Evolutionary conservation across 1,140 invertebrate genomes (phyloP).

Genomic region (Brachionus calyciflorus): DNA sequence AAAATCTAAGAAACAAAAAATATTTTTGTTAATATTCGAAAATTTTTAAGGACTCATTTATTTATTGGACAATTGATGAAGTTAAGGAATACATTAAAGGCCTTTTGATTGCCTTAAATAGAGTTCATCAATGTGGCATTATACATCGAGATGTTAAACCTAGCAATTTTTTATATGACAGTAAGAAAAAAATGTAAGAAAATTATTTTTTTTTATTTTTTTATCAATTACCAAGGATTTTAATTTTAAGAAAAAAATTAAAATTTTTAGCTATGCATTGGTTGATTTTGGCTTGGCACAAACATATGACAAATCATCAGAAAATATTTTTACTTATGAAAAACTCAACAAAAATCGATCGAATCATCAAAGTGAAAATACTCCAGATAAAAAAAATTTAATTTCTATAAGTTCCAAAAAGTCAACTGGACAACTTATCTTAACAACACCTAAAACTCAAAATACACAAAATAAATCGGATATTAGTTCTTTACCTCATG

Average conservation of each 20-base stretch:
- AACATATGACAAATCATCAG: constrained; percentile 49
- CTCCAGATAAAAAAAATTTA: constrained; percentile 12
- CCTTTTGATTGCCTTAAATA: constrained; percentile 71
- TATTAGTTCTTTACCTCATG: constrained; percentile 9
- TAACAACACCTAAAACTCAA: neutral
- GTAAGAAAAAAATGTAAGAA: constrained; percentile 67
- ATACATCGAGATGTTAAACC: constrained; percentile 91
- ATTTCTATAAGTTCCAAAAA: constrained; percentile 29
- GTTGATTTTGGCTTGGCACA: constrained; percentile 88
- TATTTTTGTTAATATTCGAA: constrained; percentile 40
- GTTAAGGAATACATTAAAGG: constrained; percentile 77
- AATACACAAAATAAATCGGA: neutral
- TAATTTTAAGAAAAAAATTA: too few relatives aligned
- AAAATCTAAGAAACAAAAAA: neutral
- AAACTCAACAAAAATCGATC: constrained; percentile 26
- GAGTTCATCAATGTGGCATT: constrained; percentile 78
- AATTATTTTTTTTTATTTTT: neutral
- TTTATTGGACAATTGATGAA: constrained; percentile 65
- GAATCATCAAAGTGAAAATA: neutral
- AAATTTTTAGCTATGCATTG: constrained; percentile 68
- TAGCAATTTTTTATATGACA: constrained; percentile 83
- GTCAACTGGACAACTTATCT: neutral
- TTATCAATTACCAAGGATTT: too few relatives aligned
- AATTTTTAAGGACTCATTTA: constrained; percentile 69
- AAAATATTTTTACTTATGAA: constrained; percentile 43